Conservation (phyloP, 1,140 invertebrate species). For the Macrobrachium nipponense region DNA sequence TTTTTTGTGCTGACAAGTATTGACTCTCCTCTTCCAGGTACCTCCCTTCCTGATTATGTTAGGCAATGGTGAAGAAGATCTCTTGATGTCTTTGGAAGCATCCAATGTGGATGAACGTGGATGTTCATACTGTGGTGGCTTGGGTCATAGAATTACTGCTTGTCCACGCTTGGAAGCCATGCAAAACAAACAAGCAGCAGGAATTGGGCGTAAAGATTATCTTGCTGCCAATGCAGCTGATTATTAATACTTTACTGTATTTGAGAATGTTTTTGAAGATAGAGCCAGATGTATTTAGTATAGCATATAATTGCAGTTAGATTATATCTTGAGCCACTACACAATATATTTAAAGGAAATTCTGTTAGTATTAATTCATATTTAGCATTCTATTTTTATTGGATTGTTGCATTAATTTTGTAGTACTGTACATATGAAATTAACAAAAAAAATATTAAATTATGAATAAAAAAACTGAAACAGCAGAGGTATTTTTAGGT, state of each 20-base stretch:
- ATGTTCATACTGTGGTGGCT: slow-evolving; percentile 98
- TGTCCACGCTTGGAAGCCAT: slow-evolving; percentile 99
- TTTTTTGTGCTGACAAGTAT: background rate
- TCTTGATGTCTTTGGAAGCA: slow-evolving; percentile 34
- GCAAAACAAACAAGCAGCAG: slow-evolving; percentile 96
- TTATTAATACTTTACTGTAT: slow-evolving; percentile 76
- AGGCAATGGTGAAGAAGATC: slow-evolving; percentile 89
- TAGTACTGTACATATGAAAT: no score
- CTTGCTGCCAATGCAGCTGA: slow-evolving; percentile 94
- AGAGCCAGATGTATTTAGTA: no score
- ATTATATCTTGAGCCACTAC: no score
- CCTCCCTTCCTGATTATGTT: slow-evolving; percentile 93
- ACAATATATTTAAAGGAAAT: no score
- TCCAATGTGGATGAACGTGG: slow-evolving; percentile 82
- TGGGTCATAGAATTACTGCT: slow-evolving; percentile 98
- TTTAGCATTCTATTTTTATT: no score
- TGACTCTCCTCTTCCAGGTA: slow-evolving; percentile 65
- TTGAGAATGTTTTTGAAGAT: no score
- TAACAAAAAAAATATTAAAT: no score
- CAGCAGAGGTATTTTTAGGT: no score
- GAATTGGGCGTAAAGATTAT: slow-evolving; percentile 95
- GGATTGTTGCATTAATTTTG: no score
- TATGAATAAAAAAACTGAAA: no score
- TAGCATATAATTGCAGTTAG: no score
- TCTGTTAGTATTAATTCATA: no score